Evolutionary conservation across 2,888 invertebrate genomes (phyloP).

Genomic region (Lacanobia oleracea): DNA sequence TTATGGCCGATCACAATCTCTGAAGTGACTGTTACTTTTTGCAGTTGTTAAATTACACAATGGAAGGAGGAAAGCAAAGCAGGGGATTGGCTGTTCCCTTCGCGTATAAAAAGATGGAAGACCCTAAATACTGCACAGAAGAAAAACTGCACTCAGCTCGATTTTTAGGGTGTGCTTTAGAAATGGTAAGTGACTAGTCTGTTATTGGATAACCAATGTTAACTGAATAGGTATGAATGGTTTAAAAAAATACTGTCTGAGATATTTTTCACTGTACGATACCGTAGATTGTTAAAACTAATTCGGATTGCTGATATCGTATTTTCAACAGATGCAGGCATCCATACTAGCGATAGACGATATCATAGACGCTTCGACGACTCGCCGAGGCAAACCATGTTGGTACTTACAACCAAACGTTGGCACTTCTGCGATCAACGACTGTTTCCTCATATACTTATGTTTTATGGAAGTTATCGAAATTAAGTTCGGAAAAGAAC

Average conservation of each 20-base stretch:
- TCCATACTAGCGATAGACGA: conserved; percentile 39
- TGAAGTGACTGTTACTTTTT: conserved; percentile 1
- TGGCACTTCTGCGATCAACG: conserved; percentile 49
- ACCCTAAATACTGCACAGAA: conserved; percentile 37
- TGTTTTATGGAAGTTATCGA: conserved; percentile 38
- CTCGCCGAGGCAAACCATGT: conserved; percentile 46
- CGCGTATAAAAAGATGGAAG: conserved; percentile 46
- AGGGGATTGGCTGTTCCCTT: conserved; percentile 27
- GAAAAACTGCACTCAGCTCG: conserved; percentile 44
- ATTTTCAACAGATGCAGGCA: conserved; percentile 45
- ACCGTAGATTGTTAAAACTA: too few species aligned
- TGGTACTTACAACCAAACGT: conserved; percentile 43
- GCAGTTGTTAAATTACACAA: conserved; percentile 41
- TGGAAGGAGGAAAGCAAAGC: conserved; percentile 18
- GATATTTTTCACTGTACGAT: background rate
- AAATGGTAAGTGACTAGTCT: conserved; percentile 43
- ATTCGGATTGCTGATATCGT: too few species aligned
- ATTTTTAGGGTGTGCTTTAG: conserved; percentile 46
- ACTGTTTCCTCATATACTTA: conserved; percentile 36
- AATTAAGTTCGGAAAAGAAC: conserved; percentile 35
- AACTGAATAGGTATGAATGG: background rate
- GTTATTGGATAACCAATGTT: background rate
- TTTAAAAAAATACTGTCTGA: background rate
- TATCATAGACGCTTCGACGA: conserved; percentile 42
- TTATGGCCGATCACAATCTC: background rate